A percentile compares a stretch with the other conserved stretches of the same genome.
Conservation (phyloP, 2,888 invertebrate species). For the Dynastes grantii region DNA sequence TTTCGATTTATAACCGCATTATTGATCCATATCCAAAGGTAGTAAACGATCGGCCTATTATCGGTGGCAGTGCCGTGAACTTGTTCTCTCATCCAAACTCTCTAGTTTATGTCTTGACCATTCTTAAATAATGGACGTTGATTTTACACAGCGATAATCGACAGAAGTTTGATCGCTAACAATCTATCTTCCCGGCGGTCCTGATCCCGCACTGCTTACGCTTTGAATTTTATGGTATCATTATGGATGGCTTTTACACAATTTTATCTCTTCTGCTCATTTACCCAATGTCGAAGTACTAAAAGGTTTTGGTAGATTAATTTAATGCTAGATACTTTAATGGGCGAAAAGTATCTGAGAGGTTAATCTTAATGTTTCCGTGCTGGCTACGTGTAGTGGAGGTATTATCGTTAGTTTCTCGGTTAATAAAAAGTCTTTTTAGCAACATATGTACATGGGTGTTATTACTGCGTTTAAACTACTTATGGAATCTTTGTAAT, state of each 20-base stretch:
- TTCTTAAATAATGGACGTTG: slow-evolving; percentile 58
- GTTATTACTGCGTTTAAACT: too few relatives aligned
- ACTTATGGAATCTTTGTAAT: too few relatives aligned
- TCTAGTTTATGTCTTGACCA: slow-evolving; percentile 57
- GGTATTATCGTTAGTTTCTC: neutral
- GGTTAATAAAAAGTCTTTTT: neutral
- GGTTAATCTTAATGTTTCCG: slow-evolving; percentile 36
- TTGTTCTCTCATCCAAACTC: slow-evolving; percentile 52
- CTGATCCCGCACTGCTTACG: slow-evolving; percentile 49
- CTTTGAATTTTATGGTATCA: too few relatives aligned
- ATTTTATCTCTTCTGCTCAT: slow-evolving; percentile 43
- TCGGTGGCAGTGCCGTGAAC: slow-evolving; percentile 55
- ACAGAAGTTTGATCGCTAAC: slow-evolving; percentile 53
- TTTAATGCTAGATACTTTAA: slow-evolving; percentile 42
- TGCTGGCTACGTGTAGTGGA: neutral
- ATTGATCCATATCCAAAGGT: slow-evolving; percentile 60
- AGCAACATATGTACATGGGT: neutral
- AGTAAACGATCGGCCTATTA: slow-evolving; percentile 59
- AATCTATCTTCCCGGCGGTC: slow-evolving; percentile 50
- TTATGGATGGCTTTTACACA: slow-evolving; percentile 46
- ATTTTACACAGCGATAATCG: slow-evolving; percentile 56
- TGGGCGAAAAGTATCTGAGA: slow-evolving; percentile 29
- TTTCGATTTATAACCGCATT: slow-evolving; percentile 60
- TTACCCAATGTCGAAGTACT: slow-evolving; percentile 43
- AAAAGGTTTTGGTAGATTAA: slow-evolving; percentile 47